phyloP scores from a whole-genome alignment of 2,888 invertebrate species.

The Cryptus armator region DNA sequence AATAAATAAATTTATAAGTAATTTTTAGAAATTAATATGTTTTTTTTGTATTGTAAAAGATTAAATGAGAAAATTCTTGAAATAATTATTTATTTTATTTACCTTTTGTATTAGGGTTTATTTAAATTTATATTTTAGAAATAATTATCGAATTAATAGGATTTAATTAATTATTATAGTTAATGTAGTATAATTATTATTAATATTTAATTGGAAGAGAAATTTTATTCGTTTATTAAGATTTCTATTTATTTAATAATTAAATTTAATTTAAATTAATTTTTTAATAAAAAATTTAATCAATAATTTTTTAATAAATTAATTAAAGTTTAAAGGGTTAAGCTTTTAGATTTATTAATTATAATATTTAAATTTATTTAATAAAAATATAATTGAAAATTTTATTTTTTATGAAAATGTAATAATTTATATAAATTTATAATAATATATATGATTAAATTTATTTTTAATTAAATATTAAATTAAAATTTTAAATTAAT shows the following conservation, averaged over 20 bases:
- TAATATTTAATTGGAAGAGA: too few species aligned
- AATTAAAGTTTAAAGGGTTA: constrained; percentile 87
- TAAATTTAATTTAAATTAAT: constrained; percentile 86
- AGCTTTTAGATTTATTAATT: constrained; percentile 87
- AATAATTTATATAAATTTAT: constrained; percentile 85
- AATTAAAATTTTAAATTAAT: constrained; percentile 83
- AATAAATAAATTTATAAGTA: too few species aligned
- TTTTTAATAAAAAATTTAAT: constrained; percentile 76
- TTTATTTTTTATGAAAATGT: too few species aligned
- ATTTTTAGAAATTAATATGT: constrained; percentile 86
- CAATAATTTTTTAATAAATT: constrained; percentile 80
- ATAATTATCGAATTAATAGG: too few species aligned
- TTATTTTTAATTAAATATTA: constrained; percentile 86
- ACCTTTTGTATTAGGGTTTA: too few species aligned
- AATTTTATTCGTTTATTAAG: too few species aligned
- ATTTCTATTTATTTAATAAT: constrained; percentile 90
- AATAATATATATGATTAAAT: constrained; percentile 81
- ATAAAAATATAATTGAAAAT: too few species aligned
- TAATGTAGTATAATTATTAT: too few species aligned
- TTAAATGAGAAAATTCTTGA: constrained; percentile 86
- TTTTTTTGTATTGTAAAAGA: constrained; percentile 83
- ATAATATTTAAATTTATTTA: constrained; percentile 82
- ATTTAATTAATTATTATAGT: too few species aligned
- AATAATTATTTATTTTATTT: too few species aligned
- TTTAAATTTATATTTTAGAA: too few species aligned